Evolutionary conservation across 2,113 vertebrate species (phyloP).

Genomic region (Podilymbus podiceps): DNA sequence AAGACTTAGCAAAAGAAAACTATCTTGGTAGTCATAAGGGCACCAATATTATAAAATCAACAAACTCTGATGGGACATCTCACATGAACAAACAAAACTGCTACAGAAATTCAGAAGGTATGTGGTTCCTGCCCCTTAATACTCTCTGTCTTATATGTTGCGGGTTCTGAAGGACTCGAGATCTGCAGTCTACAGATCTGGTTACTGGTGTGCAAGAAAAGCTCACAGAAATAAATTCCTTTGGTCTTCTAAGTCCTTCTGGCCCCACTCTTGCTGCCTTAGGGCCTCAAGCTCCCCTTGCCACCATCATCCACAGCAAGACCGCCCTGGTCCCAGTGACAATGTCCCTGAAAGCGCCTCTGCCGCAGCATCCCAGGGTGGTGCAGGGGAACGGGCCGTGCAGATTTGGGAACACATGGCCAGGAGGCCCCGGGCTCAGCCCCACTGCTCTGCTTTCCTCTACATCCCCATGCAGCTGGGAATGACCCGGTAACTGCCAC

Average conservation of each 20-base stretch:
- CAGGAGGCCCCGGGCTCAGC: background rate
- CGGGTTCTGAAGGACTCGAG: background rate
- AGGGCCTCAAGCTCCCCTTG: background rate
- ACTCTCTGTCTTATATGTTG: background rate
- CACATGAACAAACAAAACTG: background rate
- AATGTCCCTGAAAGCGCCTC: rapidly evolving
- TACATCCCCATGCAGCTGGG: rapidly evolving
- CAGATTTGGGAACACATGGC: too few species aligned
- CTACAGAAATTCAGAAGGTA: background rate
- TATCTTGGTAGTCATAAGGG: background rate
- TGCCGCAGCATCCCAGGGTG: background rate
- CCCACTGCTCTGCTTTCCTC: background rate
- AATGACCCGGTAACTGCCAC: background rate
- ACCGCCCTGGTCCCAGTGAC: background rate
- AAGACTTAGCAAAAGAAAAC: background rate
- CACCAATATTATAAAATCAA: background rate
- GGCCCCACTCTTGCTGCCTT: background rate
- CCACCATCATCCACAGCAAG: background rate
- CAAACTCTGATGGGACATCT: background rate
- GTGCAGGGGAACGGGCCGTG: too few species aligned
- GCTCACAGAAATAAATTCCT: background rate
- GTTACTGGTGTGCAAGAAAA: background rate
- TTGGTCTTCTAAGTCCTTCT: too few species aligned
- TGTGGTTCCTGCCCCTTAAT: background rate
- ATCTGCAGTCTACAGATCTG: background rate